phyloP scores from a whole-genome alignment of 2,113 vertebrate species.

The Forbesichthys agassizii region DNA sequence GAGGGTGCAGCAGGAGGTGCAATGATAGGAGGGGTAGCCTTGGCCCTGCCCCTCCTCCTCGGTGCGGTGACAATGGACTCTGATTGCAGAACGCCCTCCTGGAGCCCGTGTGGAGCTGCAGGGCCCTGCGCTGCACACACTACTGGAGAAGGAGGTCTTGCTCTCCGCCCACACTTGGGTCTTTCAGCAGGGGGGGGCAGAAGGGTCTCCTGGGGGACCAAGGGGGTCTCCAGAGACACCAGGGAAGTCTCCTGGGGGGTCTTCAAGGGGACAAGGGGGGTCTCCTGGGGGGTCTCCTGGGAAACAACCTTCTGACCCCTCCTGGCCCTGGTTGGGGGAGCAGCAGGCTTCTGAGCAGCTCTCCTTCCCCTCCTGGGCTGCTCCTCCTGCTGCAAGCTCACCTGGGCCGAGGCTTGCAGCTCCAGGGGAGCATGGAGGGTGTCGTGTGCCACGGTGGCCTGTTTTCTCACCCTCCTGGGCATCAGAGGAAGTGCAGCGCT shows the following conservation, averaged over 20 bases:
- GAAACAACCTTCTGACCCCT: constrained; percentile 32
- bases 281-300: not conserved
- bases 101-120: constrained; percentile 11
- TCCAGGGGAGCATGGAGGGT: too few species aligned
- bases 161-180: constrained; percentile 37
- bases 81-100: not conserved
- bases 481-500: not conserved
- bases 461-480: constrained; percentile 35
- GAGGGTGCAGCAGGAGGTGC: too few species aligned
- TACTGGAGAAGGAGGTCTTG: constrained; percentile 6
- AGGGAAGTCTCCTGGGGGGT: constrained; percentile 12
- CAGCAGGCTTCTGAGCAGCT: constrained; percentile 7
- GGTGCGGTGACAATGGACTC: constrained; percentile 18
- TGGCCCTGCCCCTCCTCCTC: constrained; percentile 32
- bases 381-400: constrained; percentile 10
- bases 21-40: not conserved
- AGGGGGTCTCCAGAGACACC: constrained; percentile 1
- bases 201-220: constrained; percentile 3
- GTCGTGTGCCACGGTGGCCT: constrained; percentile 10
- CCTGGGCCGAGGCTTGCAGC: constrained; percentile 1
- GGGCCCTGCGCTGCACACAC: constrained; percentile 3
- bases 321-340: constrained; percentile 36
- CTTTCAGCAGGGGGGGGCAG: constrained; percentile 17
- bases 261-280: not conserved
- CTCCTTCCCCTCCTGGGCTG: constrained; percentile 52